These are phyloP conservation scores for Molothrus aeneus DNA, from an alignment of 2,797 vertebrate genomes.

Conservation along the genomic window DNA sequence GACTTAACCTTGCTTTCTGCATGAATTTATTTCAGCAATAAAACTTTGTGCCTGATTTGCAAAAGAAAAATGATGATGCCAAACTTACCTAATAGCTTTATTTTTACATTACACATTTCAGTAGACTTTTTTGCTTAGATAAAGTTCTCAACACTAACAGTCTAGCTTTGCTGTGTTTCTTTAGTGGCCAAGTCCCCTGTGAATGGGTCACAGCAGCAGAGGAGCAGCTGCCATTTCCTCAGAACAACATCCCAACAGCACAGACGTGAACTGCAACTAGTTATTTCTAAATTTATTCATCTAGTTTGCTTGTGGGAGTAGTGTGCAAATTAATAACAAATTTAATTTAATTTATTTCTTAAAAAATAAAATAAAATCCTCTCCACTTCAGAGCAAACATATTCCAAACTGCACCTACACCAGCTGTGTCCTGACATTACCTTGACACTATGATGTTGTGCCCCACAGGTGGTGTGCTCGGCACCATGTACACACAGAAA, in stretches of 20 bases:
- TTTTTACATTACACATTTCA: neutral
- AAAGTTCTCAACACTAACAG: neutral
- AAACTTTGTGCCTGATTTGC: neutral
- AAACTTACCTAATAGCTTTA: neutral
- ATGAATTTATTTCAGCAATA: conserved; percentile 25
- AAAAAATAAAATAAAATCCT: neutral
- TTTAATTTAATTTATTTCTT: neutral
- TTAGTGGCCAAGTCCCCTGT: neutral
- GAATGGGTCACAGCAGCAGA: neutral
- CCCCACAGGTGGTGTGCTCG: neutral
- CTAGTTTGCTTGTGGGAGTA: neutral
- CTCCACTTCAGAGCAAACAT: neutral
- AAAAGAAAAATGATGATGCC: neutral
- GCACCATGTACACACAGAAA: neutral
- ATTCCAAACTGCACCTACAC: neutral
- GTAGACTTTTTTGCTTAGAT: neutral
- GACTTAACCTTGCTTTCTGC: neutral
- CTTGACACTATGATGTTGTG: rapidly evolving
- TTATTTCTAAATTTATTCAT: neutral
- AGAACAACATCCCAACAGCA: neutral
- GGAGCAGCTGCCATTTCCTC: neutral
- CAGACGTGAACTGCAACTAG: rapidly evolving
- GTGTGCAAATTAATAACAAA: neutral
- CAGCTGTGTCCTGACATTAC: neutral
- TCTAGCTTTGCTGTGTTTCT: neutral